These are phyloP conservation scores for Pithecia hirsuta DNA, from an alignment of 2,797 vertebrate species.

Conservation along the genomic window DNA sequence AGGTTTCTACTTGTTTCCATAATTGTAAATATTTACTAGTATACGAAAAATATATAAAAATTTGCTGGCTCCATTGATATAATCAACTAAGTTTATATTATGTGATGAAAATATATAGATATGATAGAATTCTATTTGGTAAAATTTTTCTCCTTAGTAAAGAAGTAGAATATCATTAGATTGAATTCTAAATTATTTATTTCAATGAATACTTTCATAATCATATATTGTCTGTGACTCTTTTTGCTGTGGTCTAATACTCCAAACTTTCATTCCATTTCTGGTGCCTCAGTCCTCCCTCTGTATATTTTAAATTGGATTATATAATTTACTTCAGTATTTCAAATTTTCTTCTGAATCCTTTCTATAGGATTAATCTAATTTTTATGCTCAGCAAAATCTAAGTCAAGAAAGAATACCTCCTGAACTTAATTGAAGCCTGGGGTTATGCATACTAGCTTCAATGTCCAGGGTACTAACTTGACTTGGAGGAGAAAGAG, in stretches of 20 bases:
- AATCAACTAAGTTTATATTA: background rate
- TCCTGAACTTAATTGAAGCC: background rate
- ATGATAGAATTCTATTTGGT: background rate
- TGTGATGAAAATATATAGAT: background rate
- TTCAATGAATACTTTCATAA: background rate
- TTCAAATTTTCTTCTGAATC: background rate
- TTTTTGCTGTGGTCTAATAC: background rate
- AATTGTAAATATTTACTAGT: background rate
- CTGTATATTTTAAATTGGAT: slow-evolving; percentile 12
- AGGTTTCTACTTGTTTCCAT: background rate
- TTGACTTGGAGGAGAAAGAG: background rate
- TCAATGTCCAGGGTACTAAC: background rate
- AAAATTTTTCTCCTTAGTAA: background rate
- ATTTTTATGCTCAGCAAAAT: slow-evolving; percentile 32
- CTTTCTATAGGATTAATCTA: slow-evolving; percentile 17
- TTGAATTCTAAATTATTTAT: background rate
- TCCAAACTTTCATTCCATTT: background rate
- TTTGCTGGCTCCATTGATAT: background rate
- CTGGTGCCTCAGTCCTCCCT: background rate
- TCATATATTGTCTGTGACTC: background rate
- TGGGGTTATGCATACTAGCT: background rate
- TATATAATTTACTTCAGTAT: slow-evolving; percentile 32
- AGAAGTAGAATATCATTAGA: background rate
- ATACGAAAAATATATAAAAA: background rate
- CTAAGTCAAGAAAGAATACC: background rate